Percentiles rank a stretch among this genome's conserved stretches.
phyloP scores from a whole-genome alignment of 2,888 invertebrate genomes.

The Heteromurus nitidus region DNA sequence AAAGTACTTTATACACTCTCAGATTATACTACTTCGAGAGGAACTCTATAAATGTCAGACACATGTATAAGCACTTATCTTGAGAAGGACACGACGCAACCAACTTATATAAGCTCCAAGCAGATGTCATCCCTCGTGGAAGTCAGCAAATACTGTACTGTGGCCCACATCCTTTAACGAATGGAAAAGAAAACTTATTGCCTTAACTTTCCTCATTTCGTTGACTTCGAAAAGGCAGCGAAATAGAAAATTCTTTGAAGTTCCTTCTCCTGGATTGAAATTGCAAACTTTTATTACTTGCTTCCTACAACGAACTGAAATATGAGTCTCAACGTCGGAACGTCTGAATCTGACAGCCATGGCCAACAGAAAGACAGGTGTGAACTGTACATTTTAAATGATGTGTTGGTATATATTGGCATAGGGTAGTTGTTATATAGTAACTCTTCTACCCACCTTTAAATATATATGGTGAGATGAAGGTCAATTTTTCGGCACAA shows the following conservation, averaged over 20 bases:
- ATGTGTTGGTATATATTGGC: too few relatives aligned
- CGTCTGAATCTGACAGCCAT: too few relatives aligned
- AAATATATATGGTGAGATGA: too few relatives aligned
- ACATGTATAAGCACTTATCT: not conserved
- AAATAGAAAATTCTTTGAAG: slow-evolving; percentile 17
- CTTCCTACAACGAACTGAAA: not conserved
- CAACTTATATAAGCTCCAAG: slow-evolving; percentile 18
- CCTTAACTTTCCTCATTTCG: slow-evolving; percentile 34
- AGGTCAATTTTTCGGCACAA: not conserved
- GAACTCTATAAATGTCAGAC: too few relatives aligned
- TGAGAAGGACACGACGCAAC: not conserved
- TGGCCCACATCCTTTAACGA: not conserved
- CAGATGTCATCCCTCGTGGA: slow-evolving; percentile 22
- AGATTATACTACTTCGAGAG: too few relatives aligned
- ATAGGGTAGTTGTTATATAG: too few relatives aligned
- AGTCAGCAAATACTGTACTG: not conserved
- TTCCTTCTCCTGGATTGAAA: slow-evolving; percentile 15
- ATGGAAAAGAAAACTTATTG: slow-evolving; percentile 13
- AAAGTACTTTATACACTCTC: too few relatives aligned
- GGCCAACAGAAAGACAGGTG: too few relatives aligned
- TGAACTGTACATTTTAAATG: too few relatives aligned
- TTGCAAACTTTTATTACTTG: slow-evolving; percentile 22
- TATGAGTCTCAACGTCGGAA: too few relatives aligned
- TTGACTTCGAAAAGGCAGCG: slow-evolving; percentile 10
- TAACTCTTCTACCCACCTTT: too few relatives aligned